Percentiles rank a stretch among this genome's conserved stretches.
These are phyloP conservation scores for Lepus americanus DNA, from an alignment of 2,113 vertebrate genomes.

Conservation along the genomic window DNA sequence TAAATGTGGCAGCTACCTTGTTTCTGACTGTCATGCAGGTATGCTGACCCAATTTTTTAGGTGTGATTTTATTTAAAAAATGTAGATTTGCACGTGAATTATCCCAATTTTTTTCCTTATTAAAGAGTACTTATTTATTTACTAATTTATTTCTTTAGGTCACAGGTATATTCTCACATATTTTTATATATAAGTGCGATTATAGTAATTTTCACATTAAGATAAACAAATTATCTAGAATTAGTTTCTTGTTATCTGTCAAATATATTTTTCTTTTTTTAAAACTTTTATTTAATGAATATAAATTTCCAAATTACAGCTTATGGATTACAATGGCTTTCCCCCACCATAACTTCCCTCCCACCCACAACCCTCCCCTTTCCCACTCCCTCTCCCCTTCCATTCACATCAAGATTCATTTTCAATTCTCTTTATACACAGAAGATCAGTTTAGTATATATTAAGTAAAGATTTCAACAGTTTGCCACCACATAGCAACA, in stretches of 20 bases:
- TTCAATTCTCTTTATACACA: too few relatives aligned
- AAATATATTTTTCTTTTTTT: neutral
- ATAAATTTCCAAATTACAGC: too few relatives aligned
- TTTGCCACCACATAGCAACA: too few relatives aligned
- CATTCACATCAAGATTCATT: too few relatives aligned
- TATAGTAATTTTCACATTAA: neutral
- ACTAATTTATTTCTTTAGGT: neutral
- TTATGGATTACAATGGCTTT: too few relatives aligned
- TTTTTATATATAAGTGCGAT: neutral
- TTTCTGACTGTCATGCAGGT: neutral
- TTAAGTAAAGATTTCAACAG: too few relatives aligned
- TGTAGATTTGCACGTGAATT: neutral
- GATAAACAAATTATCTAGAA: neutral
- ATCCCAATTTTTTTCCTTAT: neutral
- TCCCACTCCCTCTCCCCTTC: too few relatives aligned
- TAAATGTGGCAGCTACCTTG: neutral
- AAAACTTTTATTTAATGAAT: too few relatives aligned
- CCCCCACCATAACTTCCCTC: too few relatives aligned
- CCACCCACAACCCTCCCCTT: too few relatives aligned
- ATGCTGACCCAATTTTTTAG: neutral
- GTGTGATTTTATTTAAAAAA: neutral
- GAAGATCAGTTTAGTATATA: too few relatives aligned
- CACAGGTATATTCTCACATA: neutral
- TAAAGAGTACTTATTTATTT: too few relatives aligned
- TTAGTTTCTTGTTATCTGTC: neutral